Evolutionary conservation across 2,797 vertebrate genomes (phyloP).

Genomic region (Protosalanx chinensis): DNA sequence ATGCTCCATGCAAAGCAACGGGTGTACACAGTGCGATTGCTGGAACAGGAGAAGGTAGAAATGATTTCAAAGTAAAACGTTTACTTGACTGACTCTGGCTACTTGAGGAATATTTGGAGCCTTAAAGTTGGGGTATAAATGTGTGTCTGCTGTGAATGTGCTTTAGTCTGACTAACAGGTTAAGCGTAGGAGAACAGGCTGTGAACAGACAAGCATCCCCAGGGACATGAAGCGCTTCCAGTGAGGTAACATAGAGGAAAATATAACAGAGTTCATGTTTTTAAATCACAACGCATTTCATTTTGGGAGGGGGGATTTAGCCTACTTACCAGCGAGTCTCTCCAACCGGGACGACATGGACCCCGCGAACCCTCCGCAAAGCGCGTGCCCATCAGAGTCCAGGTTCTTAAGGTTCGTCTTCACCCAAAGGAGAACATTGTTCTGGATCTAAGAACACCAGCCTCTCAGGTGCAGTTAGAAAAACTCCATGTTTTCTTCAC

Average conservation of each 20-base stretch:
- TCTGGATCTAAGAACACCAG: neutral
- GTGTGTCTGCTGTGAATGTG: slow-evolving; percentile 1
- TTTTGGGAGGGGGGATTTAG: neutral
- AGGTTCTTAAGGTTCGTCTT: neutral
- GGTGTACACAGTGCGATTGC: no score
- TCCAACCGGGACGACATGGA: neutral
- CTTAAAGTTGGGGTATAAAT: neutral
- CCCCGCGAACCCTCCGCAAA: neutral
- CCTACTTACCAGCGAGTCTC: slow-evolving; percentile 5
- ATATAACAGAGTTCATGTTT: neutral
- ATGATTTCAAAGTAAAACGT: no score
- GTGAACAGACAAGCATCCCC: slow-evolving; percentile 59
- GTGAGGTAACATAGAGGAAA: slow-evolving; percentile 28
- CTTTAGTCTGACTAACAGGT: slow-evolving; percentile 16
- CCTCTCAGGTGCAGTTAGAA: neutral
- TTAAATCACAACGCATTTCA: neutral
- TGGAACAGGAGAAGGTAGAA: no score
- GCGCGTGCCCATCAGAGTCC: neutral
- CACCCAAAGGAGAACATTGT: neutral
- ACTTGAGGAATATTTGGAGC: no score
- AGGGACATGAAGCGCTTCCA: slow-evolving; percentile 31
- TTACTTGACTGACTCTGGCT: no score
- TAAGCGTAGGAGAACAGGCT: slow-evolving; percentile 37
- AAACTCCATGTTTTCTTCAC: neutral
- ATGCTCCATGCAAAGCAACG: no score